phyloP scores from a whole-genome alignment of 2,797 vertebrate species.

The Xyrichtys novacula region DNA sequence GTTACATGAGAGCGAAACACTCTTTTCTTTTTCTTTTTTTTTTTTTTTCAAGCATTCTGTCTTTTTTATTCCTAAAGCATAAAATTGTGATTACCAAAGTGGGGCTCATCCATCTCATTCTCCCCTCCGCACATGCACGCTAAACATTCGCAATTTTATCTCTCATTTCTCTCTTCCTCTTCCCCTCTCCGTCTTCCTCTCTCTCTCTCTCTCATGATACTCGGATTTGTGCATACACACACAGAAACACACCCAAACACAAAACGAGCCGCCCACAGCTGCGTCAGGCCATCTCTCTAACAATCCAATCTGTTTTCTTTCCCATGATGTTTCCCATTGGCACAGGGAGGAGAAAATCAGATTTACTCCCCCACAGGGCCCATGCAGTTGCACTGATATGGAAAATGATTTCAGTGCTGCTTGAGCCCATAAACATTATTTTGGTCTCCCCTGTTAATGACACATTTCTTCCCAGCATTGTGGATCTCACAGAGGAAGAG shows the following conservation, averaged over 20 bases:
- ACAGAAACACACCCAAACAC: conserved; percentile 64
- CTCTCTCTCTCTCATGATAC: conserved; percentile 41
- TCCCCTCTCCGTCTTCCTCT: conserved; percentile 31
- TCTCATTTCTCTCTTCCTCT: conserved; percentile 39
- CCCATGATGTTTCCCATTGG: conserved; percentile 87
- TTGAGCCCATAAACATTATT: conserved; percentile 86
- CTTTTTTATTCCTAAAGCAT: conserved; percentile 67
- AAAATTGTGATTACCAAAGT: conserved; percentile 73
- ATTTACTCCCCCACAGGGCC: conserved; percentile 86
- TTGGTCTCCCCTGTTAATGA: conserved; percentile 84
- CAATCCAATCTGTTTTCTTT: conserved; percentile 87
- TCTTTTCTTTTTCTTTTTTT: conserved; percentile 48
- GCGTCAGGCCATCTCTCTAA: conserved; percentile 81
- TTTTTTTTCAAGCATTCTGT: conserved; percentile 69
- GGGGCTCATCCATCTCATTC: conserved; percentile 70
- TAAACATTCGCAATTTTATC: conserved; percentile 56
- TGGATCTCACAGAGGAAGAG: conserved; percentile 76
- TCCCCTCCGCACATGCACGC: conserved; percentile 33
- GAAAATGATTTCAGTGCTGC: conserved; percentile 85
- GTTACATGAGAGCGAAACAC: conserved; percentile 57
- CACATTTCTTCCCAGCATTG: conserved; percentile 86
- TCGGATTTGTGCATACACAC: conserved; percentile 31
- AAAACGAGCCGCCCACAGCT: conserved; percentile 83
- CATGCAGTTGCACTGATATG: conserved; percentile 86
- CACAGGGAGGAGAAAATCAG: conserved; percentile 83